Evolutionary conservation across 2,797 vertebrate species (phyloP), one percentile per base, ranked within the genome.

Genomic region (Rhinella marina): DNA sequence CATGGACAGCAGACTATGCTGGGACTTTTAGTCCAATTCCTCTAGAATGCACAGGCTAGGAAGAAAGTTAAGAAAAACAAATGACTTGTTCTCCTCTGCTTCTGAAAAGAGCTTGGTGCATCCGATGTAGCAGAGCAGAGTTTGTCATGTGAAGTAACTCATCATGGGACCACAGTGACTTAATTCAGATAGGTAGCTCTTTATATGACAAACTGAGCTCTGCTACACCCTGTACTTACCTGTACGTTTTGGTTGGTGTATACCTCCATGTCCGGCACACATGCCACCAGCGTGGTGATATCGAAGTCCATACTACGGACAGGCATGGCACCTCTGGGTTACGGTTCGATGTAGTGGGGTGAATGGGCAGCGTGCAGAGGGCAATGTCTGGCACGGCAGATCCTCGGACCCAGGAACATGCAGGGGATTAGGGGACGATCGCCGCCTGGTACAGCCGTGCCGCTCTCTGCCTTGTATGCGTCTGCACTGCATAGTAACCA

Each of bases 231-330:
- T 25, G 19, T 2, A 25, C 94, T 85, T 96, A 97, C 96, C 96
- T 96, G 95, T 91, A 96, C 93, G 91, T 95, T 95, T 89, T 93
- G 95, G 92, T 88, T 94, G 92, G 94, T 95, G 92, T 96, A 97
- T 92, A 97, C 91, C 92, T 97, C 96, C 85, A 95, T 92, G 77
- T 97, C 96, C 88, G 96, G 95, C 92, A 93, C 91, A 84, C 96
- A 97, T 92, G 96, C 96, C 88, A 97, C 94, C 94, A 97, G 94
- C 90, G 95, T 96, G 90, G 94, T 95, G 91, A 93, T 92, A 92
- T 96, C 95, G 93, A 94, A 95, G 93, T 96, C 96, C 94, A 96
- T 94, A 93, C 93, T 95, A 89, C 93, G 94, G 90, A 95, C 94
- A 93, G 96, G 96, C 96, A 97, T 97, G 91, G 93, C 94, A 93